Conservation (phyloP, 2,113 vertebrate genomes). For the Hydrochoerus hydrochaeris region DNA sequence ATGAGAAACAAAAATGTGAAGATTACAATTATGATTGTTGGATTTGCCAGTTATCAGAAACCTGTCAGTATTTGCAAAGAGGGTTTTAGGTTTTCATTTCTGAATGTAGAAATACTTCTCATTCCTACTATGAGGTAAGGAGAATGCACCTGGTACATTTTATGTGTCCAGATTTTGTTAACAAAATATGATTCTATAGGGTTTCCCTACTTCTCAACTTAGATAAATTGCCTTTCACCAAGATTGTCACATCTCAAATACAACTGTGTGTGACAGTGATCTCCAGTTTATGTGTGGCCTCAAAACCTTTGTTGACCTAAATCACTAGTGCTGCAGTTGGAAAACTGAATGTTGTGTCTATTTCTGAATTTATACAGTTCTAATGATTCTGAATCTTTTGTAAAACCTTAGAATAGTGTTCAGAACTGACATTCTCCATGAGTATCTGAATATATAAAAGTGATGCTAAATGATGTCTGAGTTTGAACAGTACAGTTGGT, state of each 20-base stretch:
- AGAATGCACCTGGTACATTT: neutral
- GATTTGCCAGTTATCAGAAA: neutral
- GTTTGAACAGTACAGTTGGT: neutral
- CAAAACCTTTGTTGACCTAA: constrained; percentile 17
- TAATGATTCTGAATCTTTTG: neutral
- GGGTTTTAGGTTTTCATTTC: constrained; percentile 2
- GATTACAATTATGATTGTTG: neutral
- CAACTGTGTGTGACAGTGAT: neutral
- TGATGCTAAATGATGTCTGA: neutral
- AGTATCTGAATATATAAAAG: neutral
- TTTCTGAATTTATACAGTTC: neutral
- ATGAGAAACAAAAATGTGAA: neutral
- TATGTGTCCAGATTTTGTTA: neutral
- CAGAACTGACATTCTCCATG: neutral
- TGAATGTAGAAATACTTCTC: constrained; percentile 33
- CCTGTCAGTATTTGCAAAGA: neutral
- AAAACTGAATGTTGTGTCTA: neutral
- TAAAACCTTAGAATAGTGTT: constrained; percentile 21
- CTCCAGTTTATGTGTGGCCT: neutral
- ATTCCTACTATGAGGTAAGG: constrained; percentile 31
- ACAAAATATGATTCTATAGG: neutral
- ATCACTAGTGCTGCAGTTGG: neutral
- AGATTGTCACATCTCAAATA: neutral
- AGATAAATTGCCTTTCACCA: neutral
- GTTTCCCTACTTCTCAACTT: neutral